A percentile compares a stretch with the other conserved stretches of the same genome.
These are phyloP conservation scores for Tenodera sinensis DNA, from an alignment of 2,888 invertebrate species.

Conservation along the genomic window DNA sequence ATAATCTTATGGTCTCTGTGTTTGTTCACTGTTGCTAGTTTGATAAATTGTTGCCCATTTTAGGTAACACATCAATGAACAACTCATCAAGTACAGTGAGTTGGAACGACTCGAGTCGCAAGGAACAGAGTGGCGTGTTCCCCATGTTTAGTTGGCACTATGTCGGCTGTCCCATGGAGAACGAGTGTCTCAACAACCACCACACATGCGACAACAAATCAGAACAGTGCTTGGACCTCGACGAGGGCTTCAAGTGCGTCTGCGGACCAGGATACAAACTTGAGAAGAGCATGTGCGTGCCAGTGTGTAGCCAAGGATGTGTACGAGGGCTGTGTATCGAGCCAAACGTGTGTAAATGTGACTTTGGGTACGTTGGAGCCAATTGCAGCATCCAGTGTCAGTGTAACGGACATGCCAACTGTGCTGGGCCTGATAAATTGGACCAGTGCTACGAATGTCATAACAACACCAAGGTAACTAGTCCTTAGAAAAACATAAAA, in stretches of 20 bases:
- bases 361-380: constrained; percentile 92
- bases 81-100: constrained; percentile 12
- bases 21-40: too few species aligned
- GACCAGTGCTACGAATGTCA: constrained; percentile 79
- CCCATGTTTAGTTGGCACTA: constrained; percentile 78
- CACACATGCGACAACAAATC: constrained; percentile 84
- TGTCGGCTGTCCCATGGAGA: constrained; percentile 84
- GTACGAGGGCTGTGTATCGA: constrained; percentile 79
- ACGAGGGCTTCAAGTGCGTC: constrained; percentile 76
- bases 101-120: constrained; percentile 39
- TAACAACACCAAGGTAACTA: constrained; percentile 85
- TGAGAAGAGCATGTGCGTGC: constrained; percentile 61
- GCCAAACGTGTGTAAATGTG: constrained; percentile 81
- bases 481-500: too few species aligned
- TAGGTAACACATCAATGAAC: constrained; percentile 1
- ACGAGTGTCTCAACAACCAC: constrained; percentile 88
- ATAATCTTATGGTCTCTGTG: too few species aligned
- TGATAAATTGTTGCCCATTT: neutral
- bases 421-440: constrained; percentile 79
- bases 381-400: constrained; percentile 92
- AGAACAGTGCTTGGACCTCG: constrained; percentile 82
- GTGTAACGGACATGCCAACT: constrained; percentile 92
- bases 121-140: neutral
- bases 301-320: constrained; percentile 80
- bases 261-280: constrained; percentile 72